Conservation (phyloP, 2,888 invertebrate genomes). For the Drosophila rubida region DNA sequence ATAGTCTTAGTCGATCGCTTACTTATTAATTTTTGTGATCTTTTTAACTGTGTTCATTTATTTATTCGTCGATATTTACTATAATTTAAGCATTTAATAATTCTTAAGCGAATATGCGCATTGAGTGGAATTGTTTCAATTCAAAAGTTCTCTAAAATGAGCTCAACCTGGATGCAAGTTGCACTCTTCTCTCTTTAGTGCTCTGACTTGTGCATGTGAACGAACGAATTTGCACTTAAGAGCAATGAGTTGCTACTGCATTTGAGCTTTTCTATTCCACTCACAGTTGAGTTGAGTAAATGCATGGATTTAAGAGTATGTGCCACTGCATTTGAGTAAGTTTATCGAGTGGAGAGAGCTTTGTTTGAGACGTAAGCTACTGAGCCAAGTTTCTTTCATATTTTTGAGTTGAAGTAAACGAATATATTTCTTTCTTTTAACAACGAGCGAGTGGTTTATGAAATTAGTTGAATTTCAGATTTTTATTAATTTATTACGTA, state of each 20-base stretch:
- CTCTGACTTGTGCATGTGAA: too few relatives aligned
- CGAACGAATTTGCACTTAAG: conserved; percentile 14
- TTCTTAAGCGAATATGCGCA: background rate
- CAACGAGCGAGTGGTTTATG: background rate
- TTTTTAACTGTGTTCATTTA: too few relatives aligned
- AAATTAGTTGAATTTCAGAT: too few relatives aligned
- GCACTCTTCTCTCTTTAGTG: conserved; percentile 31
- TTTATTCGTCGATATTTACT: too few relatives aligned
- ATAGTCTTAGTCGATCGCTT: too few relatives aligned
- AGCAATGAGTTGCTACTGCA: conserved; percentile 10
- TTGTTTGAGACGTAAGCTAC: background rate
- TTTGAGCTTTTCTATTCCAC: background rate
- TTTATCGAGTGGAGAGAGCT: background rate
- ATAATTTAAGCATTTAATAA: too few relatives aligned
- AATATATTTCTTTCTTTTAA: background rate
- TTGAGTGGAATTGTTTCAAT: background rate
- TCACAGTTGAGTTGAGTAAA: background rate
- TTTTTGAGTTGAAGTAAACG: background rate
- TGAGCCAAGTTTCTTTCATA: too few relatives aligned
- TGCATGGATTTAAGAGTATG: conserved; percentile 33
- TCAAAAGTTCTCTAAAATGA: background rate
- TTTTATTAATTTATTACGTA: too few relatives aligned
- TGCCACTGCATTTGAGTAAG: conserved; percentile 5
- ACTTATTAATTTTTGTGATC: too few relatives aligned
- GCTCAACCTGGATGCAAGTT: background rate